Evolutionary conservation across 1,140 invertebrate species (phyloP).

Genomic region (Bombus breviceps): DNA sequence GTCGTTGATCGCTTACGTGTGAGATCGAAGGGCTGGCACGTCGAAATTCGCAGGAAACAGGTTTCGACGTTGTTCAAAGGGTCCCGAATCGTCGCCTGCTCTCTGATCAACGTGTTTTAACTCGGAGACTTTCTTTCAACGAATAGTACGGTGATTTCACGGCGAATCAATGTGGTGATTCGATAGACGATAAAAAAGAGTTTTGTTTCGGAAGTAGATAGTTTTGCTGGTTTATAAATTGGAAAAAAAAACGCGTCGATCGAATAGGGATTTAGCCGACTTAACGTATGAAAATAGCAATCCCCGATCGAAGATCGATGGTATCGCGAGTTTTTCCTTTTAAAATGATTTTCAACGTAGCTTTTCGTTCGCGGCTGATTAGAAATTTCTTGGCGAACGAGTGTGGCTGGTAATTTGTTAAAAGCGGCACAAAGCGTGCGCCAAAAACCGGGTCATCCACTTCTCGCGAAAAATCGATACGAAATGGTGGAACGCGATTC

Average conservation of each 20-base stretch:
- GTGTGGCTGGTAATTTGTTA: background rate
- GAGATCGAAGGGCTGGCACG: background rate
- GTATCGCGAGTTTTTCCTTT: background rate
- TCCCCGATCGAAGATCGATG: too few relatives aligned
- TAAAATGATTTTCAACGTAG: background rate
- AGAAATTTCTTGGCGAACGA: background rate
- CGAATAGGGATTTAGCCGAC: too few relatives aligned
- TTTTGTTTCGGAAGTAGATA: background rate
- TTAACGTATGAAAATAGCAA: too few relatives aligned
- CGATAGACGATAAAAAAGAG: background rate
- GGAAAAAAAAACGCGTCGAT: background rate
- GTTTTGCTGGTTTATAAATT: background rate
- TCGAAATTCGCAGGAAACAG: background rate
- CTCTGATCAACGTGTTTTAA: background rate
- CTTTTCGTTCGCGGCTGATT: background rate
- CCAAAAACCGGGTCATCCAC: slow-evolving; percentile 41
- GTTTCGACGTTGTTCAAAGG: background rate
- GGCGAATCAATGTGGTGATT: background rate
- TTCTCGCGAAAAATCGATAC: slow-evolving; percentile 47
- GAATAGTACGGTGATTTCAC: too few relatives aligned
- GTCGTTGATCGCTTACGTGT: background rate
- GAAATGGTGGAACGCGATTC: slow-evolving; percentile 35
- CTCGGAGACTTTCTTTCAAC: too few relatives aligned
- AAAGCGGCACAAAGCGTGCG: slow-evolving; percentile 41
- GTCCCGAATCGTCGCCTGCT: background rate